Conservation (phyloP, 2,888 invertebrate species). For the Epirrhoe tristata region DNA sequence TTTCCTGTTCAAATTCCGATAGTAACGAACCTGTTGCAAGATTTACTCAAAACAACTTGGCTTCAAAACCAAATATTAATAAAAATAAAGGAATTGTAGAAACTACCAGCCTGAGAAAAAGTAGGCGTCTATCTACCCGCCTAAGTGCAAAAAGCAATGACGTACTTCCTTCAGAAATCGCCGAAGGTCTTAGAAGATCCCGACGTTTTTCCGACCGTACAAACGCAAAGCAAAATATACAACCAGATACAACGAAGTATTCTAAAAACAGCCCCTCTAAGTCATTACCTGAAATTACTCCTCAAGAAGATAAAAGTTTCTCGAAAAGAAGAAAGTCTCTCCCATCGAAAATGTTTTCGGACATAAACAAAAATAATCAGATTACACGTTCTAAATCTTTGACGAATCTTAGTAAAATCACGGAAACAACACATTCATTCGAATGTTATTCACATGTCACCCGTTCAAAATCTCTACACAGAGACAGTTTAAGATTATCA, state of each 20-base stretch:
- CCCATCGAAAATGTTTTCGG: conserved; percentile 8
- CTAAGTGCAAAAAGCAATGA: neutral
- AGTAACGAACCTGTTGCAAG: neutral
- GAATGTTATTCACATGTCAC: neutral
- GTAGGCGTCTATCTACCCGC: conserved; percentile 5
- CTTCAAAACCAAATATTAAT: neutral
- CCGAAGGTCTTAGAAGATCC: conserved; percentile 1
- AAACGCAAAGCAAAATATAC: conserved; percentile 3
- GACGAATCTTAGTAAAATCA: neutral
- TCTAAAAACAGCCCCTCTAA: neutral
- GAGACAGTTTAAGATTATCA: conserved; percentile 5
- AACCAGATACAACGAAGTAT: neutral
- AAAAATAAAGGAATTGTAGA: neutral
- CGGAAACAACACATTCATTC: neutral
- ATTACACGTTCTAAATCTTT: conserved; percentile 9
- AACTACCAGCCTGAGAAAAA: conserved; percentile 9
- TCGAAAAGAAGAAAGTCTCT: conserved; percentile 11
- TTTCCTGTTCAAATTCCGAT: neutral
- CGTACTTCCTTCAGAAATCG: neutral
- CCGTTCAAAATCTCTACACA: neutral
- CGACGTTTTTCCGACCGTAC: conserved; percentile 2
- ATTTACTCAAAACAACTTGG: neutral
- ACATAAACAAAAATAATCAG: neutral
- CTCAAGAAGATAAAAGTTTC: conserved; percentile 4
- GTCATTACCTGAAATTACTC: conserved; percentile 2